phyloP scores from a whole-genome alignment of 2,113 vertebrate genomes.

The Anarhynchus alexandrinus region DNA sequence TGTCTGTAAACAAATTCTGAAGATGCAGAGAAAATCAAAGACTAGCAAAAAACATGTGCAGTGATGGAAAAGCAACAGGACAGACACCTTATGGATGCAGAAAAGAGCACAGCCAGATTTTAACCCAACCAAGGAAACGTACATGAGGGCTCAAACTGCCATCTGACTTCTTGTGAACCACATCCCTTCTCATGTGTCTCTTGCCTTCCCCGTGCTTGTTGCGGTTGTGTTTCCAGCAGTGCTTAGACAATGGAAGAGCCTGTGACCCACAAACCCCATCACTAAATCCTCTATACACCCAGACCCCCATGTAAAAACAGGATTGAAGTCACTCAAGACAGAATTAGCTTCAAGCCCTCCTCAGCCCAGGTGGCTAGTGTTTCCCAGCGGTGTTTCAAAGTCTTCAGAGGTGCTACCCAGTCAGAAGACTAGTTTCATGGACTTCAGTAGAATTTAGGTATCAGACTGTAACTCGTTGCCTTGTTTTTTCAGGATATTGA shows the following conservation, averaged over 20 bases:
- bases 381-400: neutral
- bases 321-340: neutral
- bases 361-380: neutral
- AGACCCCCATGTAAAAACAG: neutral
- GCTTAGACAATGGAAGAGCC: neutral
- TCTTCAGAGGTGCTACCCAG: neutral
- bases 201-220: neutral
- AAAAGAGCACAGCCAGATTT: neutral
- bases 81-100: neutral
- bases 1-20: conserved; percentile 20
- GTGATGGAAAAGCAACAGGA: neutral
- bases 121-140: neutral
- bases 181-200: neutral
- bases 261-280: neutral
- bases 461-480: neutral
- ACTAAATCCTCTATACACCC: neutral
- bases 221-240: neutral
- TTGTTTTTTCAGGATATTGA: neutral
- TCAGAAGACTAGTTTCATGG: neutral
- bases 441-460: neutral
- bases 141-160: neutral
- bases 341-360: neutral
- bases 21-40: neutral
- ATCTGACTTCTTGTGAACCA: neutral
- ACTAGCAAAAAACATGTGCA: neutral